Evolutionary conservation across 2,888 invertebrate genomes (phyloP).

Genomic region (Oxyteleia sp.): DNA sequence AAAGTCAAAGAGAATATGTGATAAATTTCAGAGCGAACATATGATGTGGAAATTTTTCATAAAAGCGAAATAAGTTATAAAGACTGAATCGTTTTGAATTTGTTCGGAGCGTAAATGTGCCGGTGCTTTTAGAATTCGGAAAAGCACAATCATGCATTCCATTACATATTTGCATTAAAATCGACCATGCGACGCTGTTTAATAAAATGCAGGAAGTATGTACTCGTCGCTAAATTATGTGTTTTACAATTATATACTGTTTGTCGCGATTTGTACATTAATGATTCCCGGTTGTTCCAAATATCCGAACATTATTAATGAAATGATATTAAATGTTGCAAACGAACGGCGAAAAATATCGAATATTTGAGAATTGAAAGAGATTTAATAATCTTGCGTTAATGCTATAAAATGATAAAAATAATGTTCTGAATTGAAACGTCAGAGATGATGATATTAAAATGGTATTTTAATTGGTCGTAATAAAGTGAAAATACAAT

Average conservation of each 20-base stretch:
- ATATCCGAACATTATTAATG: constrained; percentile 22
- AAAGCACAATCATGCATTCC: constrained; percentile 46
- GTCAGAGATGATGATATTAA: too few relatives aligned
- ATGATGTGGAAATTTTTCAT: constrained; percentile 20
- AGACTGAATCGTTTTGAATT: constrained; percentile 37
- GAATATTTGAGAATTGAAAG: not conserved
- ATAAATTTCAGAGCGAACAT: not conserved
- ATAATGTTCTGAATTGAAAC: too few relatives aligned
- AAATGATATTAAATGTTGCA: constrained; percentile 30
- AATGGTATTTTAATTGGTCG: too few relatives aligned
- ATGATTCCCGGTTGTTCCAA: constrained; percentile 33
- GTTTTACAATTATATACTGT: constrained; percentile 43
- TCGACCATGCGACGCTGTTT: constrained; percentile 5
- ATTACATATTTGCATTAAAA: constrained; percentile 55
- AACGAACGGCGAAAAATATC: not conserved
- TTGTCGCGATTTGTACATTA: constrained; percentile 23
- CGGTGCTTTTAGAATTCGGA: constrained; percentile 20
- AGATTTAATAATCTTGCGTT: not conserved
- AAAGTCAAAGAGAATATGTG: constrained; percentile 23
- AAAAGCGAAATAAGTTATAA: constrained; percentile 45
- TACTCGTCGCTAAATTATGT: constrained; percentile 41
- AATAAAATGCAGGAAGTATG: constrained; percentile 36
- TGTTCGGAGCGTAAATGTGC: constrained; percentile 3
- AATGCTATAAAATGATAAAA: too few relatives aligned
- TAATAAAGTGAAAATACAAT: too few relatives aligned